Base-by-base conservation (phyloP, 2,113 vertebrate genomes). In the Kryptolebias marmoratus region DNA sequence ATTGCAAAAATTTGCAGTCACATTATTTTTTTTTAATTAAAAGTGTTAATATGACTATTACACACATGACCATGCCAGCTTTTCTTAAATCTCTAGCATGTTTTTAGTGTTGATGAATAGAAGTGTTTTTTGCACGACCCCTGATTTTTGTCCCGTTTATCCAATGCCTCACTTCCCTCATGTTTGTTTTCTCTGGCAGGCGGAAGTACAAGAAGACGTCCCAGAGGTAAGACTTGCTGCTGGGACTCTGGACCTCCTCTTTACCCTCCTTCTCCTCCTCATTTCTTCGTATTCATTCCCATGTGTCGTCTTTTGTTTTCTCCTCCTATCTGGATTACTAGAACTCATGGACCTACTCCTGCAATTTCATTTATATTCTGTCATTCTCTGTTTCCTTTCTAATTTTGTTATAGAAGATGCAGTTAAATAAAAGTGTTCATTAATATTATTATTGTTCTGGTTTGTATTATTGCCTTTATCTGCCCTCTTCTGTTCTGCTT, bases 141-240 rank as follows among this genome's bases (percentile, higher is more conserved):
- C 16, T n/a, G 53, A 9, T 66, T 44, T 75, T 22, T 48, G 14
- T 70, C 54, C 16, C 55, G 13, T 71, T 11, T 36, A 6, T 75
- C 5, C 32, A 0, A 66, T 67, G 10, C 64, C 59, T 86, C 67
- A 83, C 69, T 79, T 5, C 68, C 57, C 61, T 57, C 47, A 28
- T 90, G 64, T 87, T 79, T 91, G 45, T 86, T 91, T 81, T 88
- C 59, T 87, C 81, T 84, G 89, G 80, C 94, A 99, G 98, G 96
- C 96, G 97, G 92, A 99, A 99, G 93, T 99, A 99, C 88, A 99
- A 98, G 97, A 99, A 99, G 96, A 99, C 96, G 9, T 99, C 98
- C 71, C 98, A 99, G 94, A 99, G 98, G 98, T 99, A 98, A 98
- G 97, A 89, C 50, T 47, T 73, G 66, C 66, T 75, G 80, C 75